Percentiles rank a stretch among this genome's conserved stretches.
Evolutionary conservation across 1,140 invertebrate species (phyloP).

Genomic region (Drosophila kohkoa): DNA sequence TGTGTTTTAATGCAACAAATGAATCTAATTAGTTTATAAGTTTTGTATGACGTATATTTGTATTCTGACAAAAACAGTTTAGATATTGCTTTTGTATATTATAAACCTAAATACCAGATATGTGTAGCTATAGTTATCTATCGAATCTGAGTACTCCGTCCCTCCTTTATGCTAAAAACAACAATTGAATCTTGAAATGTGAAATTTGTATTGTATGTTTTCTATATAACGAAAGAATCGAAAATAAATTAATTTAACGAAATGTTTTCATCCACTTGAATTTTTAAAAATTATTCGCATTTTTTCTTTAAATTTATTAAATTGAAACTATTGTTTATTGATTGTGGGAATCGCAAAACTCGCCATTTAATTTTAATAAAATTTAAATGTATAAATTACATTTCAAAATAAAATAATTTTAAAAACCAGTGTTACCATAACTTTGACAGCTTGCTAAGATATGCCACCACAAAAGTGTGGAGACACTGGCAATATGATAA

Average conservation of each 20-base stretch:
- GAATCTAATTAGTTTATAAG: constrained; percentile 73
- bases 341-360: too few relatives aligned
- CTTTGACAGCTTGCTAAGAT: too few relatives aligned
- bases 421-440: too few relatives aligned
- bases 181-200: background rate
- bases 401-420: too few relatives aligned
- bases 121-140: constrained; percentile 38
- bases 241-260: constrained; percentile 18
- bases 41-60: constrained; percentile 57
- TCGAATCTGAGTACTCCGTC: constrained; percentile 49
- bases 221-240: constrained; percentile 33
- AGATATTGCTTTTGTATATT: constrained; percentile 45
- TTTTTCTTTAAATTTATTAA: background rate
- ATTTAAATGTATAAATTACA: too few relatives aligned
- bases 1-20: constrained; percentile 54
- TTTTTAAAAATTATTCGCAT: background rate
- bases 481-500: too few relatives aligned
- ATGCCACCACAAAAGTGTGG: too few relatives aligned
- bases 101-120: constrained; percentile 26
- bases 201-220: constrained; percentile 34
- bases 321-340: too few relatives aligned
- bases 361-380: too few relatives aligned
- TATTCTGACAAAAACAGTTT: constrained; percentile 34
- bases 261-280: constrained; percentile 3
- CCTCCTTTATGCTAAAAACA: constrained; percentile 50